Evolutionary conservation across 2,888 invertebrate species (phyloP).

Genomic region (Acleris sparsana): DNA sequence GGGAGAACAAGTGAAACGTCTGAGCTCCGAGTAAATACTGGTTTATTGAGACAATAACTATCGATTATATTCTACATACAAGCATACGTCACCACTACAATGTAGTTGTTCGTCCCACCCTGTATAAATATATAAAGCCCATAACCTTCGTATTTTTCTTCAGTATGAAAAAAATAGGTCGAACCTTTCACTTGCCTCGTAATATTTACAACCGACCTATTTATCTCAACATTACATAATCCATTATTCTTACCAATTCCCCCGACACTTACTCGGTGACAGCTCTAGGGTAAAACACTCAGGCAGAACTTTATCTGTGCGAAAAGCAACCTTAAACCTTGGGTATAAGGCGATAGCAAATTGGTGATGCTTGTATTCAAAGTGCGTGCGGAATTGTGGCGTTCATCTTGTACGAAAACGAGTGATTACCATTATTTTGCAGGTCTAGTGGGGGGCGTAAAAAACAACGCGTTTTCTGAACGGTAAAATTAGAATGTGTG

Average conservation of each 20-base stretch:
- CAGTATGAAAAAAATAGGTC: no score
- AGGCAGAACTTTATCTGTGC: neutral
- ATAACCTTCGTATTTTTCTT: no score
- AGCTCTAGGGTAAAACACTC: constrained; percentile 3
- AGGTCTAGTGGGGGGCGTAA: neutral
- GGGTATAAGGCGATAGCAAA: constrained; percentile 2
- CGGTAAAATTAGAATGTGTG: no score
- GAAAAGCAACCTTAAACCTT: constrained; percentile 10
- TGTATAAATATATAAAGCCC: no score
- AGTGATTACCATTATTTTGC: constrained; percentile 25
- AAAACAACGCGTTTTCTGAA: neutral
- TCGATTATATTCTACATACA: no score
- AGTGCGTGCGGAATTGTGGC: constrained; percentile 23
- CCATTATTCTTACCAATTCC: constrained; percentile 20
- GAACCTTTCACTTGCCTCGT: neutral
- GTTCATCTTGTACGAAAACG: constrained; percentile 18
- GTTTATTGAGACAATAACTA: no score
- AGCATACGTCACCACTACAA: no score
- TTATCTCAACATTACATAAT: constrained; percentile 14
- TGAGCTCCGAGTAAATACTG: no score
- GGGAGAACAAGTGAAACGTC: no score
- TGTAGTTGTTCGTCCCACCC: no score
- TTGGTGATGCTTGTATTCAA: constrained; percentile 8
- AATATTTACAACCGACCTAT: constrained; percentile 5
- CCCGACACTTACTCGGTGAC: constrained; percentile 27